Evolutionary conservation across 1,140 invertebrate species (phyloP).

Genomic region (Drosophila carrolli): DNA sequence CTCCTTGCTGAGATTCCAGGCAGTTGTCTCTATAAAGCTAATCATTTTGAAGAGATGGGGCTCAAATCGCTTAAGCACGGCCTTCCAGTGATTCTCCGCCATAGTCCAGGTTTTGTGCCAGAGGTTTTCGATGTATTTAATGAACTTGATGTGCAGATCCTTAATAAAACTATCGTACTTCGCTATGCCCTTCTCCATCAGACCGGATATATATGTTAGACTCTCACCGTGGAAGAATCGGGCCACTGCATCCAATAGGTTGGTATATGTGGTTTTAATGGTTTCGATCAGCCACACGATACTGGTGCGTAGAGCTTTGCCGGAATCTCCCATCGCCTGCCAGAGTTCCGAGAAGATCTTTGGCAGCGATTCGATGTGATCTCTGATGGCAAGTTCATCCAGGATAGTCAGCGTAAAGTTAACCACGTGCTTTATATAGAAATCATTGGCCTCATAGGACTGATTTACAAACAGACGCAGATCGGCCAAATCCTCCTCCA

Average conservation of each 20-base stretch:
- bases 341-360: conserved; percentile 92
- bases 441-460: conserved; percentile 92
- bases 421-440: conserved; percentile 92
- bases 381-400: conserved; percentile 91
- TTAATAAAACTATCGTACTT: conserved; percentile 92
- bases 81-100: conserved; percentile 89
- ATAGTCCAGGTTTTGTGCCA: conserved; percentile 88
- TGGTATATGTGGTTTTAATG: conserved; percentile 89
- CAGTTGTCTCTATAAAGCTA: conserved; percentile 90
- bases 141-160: conserved; percentile 90
- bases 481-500: conserved; percentile 90
- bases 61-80: conserved; percentile 89
- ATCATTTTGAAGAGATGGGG: conserved; percentile 90
- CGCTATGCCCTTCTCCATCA: conserved; percentile 89
- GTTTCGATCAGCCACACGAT: conserved; percentile 90
- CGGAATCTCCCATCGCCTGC: conserved; percentile 93
- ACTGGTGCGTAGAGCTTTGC: conserved; percentile 90
- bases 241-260: conserved; percentile 88
- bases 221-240: conserved; percentile 90
- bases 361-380: conserved; percentile 91
- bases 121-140: conserved; percentile 90
- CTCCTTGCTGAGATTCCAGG: conserved; percentile 90
- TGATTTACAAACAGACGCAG: conserved; percentile 89
- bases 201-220: conserved; percentile 88
- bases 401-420: conserved; percentile 88